Evolutionary conservation across 2,888 invertebrate species (phyloP).

Genomic region (Xanthia togata): DNA sequence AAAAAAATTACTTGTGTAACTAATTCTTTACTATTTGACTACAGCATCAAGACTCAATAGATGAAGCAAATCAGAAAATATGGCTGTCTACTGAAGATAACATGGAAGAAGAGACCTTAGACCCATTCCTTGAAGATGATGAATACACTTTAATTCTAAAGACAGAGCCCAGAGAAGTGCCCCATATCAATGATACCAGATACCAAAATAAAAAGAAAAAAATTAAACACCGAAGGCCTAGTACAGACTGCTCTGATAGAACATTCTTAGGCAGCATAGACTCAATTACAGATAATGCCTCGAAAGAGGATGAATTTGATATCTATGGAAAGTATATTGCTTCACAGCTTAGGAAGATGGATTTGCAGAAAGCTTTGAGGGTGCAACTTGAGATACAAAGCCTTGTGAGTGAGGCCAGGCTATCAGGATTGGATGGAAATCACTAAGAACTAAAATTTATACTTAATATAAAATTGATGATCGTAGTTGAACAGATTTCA

Average conservation of each 20-base stretch:
- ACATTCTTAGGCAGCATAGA: constrained; percentile 71
- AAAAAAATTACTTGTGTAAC: not conserved
- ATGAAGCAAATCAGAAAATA: constrained; percentile 64
- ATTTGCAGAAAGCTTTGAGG: constrained; percentile 80
- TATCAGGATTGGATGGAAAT: constrained; percentile 74
- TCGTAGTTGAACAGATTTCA: not conserved
- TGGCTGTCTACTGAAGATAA: constrained; percentile 68
- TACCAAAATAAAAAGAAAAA: constrained; percentile 77
- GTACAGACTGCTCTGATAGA: constrained; percentile 74
- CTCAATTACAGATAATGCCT: constrained; percentile 64
- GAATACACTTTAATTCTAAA: constrained; percentile 74
- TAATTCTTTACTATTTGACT: constrained; percentile 22
- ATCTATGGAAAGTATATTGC: constrained; percentile 87
- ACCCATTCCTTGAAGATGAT: constrained; percentile 72
- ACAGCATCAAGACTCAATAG: constrained; percentile 65
- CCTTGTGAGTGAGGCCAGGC: constrained; percentile 83
- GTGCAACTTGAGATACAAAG: constrained; percentile 85
- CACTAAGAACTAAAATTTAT: constrained; percentile 5
- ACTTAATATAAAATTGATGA: not conserved
- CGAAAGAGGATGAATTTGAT: constrained; percentile 86
- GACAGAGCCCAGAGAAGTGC: constrained; percentile 71
- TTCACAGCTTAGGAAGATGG: constrained; percentile 84
- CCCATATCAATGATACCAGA: constrained; percentile 50
- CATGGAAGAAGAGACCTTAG: constrained; percentile 60
- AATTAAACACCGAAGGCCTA: constrained; percentile 72